Base-by-base conservation (phyloP, 2,888 invertebrate genomes). In the Antheraea assamensis region DNA sequence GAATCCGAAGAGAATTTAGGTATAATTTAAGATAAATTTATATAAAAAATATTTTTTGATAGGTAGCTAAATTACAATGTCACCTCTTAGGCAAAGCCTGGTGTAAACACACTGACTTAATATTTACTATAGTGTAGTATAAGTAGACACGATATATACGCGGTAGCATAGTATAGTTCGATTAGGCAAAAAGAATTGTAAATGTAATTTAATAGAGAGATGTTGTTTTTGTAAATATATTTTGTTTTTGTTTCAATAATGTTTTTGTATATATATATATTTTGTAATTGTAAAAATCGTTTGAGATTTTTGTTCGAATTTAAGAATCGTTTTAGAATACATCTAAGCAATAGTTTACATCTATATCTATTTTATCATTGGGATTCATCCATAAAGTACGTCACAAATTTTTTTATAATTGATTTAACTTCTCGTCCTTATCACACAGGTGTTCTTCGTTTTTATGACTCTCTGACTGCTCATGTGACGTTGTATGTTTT, bases 251-350 rank as follows among this genome's bases (percentile, higher is more conserved):
- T n/a, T n/a, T n/a, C n/a, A n/a, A n/a, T n/a, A n/a, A n/a, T n/a
- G n/a, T n/a, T n/a, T n/a, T n/a, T n/a, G n/a, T n/a, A n/a, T n/a
- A n/a, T n/a, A n/a, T n/a, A n/a, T n/a, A n/a, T n/a, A n/a, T 49
- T 49, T 49, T 55, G 8, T 55, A 55, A 55, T 55, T 24, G 1
- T 21, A 58, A 58, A n/a, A 58, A 24, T 58, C 10, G 7, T 58
- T n/a, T 58, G n/a, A 58, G 24, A 58, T 58, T n/a, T n/a, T 58
- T 58, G 58, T 58, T 52, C 52, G 52, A 52, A 52, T 52, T 52
- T 52, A 52, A 52, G 8, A 52, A 42, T 42, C 8, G 13, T 42
- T 42, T 42, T 42, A 42, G 13, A 42, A 13, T 42, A 42, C 42
- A 13, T 42, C 13, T 42, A 42, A 42, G 42, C 13, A 42, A 42